Percentiles rank a stretch among this genome's conserved stretches.
phyloP scores from a whole-genome alignment of 2,888 invertebrate species.

The Pseudococcus jackbeardsleyi region DNA sequence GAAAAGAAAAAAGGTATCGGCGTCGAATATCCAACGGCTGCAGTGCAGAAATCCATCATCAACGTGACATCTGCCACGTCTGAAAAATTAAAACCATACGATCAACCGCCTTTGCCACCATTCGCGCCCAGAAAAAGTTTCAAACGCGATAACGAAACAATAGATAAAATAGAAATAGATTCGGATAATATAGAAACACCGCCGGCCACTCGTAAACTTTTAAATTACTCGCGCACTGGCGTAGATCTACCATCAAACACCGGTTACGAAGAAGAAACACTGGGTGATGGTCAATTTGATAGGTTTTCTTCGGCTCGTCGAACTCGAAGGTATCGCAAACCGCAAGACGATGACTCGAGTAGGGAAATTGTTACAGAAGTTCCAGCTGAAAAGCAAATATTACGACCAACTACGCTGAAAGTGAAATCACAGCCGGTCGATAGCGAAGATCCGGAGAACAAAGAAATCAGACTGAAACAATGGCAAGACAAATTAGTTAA shows the following conservation, averaged over 20 bases:
- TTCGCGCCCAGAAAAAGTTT: conserved; percentile 68
- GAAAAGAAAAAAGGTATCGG: conserved; percentile 76
- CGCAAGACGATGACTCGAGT: conserved; percentile 69
- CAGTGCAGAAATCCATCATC: conserved; percentile 70
- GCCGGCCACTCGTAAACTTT: conserved; percentile 77
- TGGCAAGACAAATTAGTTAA: conserved; percentile 62
- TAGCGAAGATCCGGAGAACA: conserved; percentile 73
- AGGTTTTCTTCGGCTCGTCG: conserved; percentile 85
- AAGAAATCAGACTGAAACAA: conserved; percentile 70
- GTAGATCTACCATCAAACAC: conserved; percentile 68
- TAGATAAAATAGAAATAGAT: conserved; percentile 85
- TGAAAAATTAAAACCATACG: conserved; percentile 60
- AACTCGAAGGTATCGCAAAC: conserved; percentile 83
- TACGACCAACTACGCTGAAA: conserved; percentile 74
- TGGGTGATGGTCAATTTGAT: conserved; percentile 86
- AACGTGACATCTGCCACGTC: conserved; percentile 70
- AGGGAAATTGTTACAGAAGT: conserved; percentile 73
- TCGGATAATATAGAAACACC: conserved; percentile 93
- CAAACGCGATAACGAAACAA: conserved; percentile 70
- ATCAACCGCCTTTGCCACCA: conserved; percentile 70
- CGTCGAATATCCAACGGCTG: conserved; percentile 73
- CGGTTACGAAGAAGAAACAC: conserved; percentile 71
- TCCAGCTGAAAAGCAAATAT: conserved; percentile 73
- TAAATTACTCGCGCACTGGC: conserved; percentile 69
- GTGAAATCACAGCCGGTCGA: conserved; percentile 79